A percentile compares a stretch with the other conserved stretches of the same genome.
These are phyloP conservation scores for Miichthys miiuy DNA, from an alignment of 2,797 vertebrate genomes.

Conservation along the genomic window DNA sequence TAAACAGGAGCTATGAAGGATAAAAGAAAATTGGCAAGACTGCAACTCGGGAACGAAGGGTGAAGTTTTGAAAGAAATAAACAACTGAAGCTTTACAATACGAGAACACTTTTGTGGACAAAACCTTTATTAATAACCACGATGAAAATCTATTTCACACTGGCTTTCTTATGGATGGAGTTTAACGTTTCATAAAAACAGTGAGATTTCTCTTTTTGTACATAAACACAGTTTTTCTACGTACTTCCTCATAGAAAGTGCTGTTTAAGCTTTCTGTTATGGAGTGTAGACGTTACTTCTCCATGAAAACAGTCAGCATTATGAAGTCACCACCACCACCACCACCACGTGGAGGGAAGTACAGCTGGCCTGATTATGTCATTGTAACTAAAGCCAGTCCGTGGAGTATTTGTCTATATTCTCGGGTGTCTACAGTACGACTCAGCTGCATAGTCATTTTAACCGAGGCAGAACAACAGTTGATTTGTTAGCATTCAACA, in stretches of 20 bases:
- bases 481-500: background rate
- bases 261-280: constrained; percentile 20
- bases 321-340: constrained; percentile 4
- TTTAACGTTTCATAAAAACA: background rate
- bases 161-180: background rate
- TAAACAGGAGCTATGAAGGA: background rate
- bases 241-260: constrained; percentile 40
- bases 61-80: constrained; percentile 3
- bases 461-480: background rate
- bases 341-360: background rate
- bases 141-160: background rate
- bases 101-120: background rate
- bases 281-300: background rate
- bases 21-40: background rate
- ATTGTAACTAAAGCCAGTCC: background rate
- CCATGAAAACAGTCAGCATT: constrained; percentile 20
- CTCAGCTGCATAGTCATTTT: background rate
- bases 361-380: constrained; percentile 8
- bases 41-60: background rate
- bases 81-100: background rate
- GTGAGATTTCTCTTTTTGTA: constrained; percentile 6
- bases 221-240: background rate
- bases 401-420: background rate
- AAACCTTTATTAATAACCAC: background rate
- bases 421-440: background rate